Conservation (phyloP, 2,113 vertebrate species). For the Taurulus bubalis region DNA sequence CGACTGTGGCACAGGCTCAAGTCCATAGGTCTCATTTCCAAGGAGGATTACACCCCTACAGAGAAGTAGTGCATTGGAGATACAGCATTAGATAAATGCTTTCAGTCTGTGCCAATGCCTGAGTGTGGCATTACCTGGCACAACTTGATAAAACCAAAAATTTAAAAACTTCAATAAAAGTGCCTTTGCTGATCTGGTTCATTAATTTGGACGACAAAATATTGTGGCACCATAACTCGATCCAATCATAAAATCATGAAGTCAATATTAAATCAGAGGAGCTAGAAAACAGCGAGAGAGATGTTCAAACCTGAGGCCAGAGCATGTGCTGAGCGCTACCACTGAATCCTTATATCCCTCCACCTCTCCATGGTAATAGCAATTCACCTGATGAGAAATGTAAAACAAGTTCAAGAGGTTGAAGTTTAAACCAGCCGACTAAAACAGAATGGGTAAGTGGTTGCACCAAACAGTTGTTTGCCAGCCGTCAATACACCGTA, state of each 20-base stretch:
- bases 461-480: too few relatives aligned
- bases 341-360: slow-evolving; percentile 80
- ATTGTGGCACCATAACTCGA: not conserved
- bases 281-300: not conserved
- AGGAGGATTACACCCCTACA: slow-evolving; percentile 82
- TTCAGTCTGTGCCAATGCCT: not conserved
- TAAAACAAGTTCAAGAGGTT: not conserved
- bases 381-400: slow-evolving; percentile 64
- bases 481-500: too few relatives aligned
- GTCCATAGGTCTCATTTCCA: slow-evolving; percentile 72
- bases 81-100: not conserved
- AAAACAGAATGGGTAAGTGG: not conserved
- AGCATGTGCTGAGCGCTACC: slow-evolving; percentile 82
- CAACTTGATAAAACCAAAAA: too few relatives aligned
- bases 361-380: slow-evolving; percentile 82
- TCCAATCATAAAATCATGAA: not conserved
- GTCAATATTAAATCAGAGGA: not conserved
- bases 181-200: not conserved
- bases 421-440: not conserved
- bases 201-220: not conserved
- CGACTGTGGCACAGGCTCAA: slow-evolving; percentile 75
- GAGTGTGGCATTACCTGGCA: not conserved
- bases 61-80: not conserved
- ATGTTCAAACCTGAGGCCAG: slow-evolving; percentile 80
- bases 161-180: not conserved